Evolutionary conservation across 2,888 invertebrate species (phyloP).

Genomic region (Agrochola litura): DNA sequence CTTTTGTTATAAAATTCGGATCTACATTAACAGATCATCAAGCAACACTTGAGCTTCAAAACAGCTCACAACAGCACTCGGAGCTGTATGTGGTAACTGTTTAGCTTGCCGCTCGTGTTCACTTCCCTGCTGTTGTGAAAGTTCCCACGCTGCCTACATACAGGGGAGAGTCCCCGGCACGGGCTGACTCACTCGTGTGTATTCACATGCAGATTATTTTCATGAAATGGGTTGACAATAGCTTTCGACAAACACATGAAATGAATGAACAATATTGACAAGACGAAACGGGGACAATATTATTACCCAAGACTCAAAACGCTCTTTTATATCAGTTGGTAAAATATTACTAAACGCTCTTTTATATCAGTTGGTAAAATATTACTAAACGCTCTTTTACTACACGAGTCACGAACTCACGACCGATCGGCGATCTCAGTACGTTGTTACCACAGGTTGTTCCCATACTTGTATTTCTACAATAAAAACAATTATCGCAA

Average conservation of each 20-base stretch:
- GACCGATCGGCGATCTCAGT: background rate
- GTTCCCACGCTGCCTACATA: slow-evolving; percentile 24
- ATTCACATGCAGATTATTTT: slow-evolving; percentile 19
- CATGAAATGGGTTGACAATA: background rate
- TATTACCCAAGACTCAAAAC: too few species aligned
- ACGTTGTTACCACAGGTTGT: background rate
- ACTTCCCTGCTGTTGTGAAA: slow-evolving; percentile 17
- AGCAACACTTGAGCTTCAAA: too few species aligned
- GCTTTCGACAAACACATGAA: background rate
- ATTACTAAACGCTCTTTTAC: background rate
- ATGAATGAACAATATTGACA: slow-evolving; percentile 6
- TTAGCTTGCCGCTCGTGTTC: slow-evolving; percentile 3
- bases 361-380: slow-evolving; percentile 1
- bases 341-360: background rate
- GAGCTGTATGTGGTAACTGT: background rate
- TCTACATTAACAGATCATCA: too few species aligned
- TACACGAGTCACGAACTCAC: too few species aligned
- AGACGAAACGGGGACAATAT: too few species aligned
- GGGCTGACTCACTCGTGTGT: slow-evolving; percentile 24
- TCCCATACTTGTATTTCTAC: background rate
- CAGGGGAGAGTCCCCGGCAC: slow-evolving; percentile 5
- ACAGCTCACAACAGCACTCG: background rate
- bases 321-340: too few species aligned
- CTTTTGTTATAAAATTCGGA: background rate
- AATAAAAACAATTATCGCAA: background rate